phyloP scores from a whole-genome alignment of 2,797 vertebrate genomes.

The Mus caroli region DNA sequence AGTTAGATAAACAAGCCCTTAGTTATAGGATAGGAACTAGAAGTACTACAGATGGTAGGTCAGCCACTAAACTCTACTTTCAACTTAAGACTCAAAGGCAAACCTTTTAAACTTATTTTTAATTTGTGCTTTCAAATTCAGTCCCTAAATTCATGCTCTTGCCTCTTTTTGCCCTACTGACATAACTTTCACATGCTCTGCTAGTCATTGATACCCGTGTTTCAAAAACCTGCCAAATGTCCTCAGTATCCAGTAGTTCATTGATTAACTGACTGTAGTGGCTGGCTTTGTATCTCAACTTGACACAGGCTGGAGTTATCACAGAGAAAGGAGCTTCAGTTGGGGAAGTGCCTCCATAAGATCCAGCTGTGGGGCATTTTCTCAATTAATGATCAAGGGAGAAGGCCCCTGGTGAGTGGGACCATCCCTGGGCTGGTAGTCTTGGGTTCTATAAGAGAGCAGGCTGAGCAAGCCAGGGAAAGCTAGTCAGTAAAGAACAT shows the following conservation, averaged over 20 bases:
- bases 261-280: constrained; percentile 8
- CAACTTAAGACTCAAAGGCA: constrained; percentile 30
- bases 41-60: background rate
- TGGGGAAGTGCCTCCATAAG: no score
- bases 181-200: background rate
- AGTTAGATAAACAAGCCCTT: constrained; percentile 39
- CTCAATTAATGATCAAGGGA: no score
- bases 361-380: no score
- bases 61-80: background rate
- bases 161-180: background rate
- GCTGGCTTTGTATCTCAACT: no score
- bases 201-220: background rate
- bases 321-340: no score
- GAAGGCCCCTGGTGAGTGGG: no score
- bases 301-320: no score
- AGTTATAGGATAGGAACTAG: background rate
- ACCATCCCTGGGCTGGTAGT: no score
- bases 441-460: no score
- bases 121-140: constrained; percentile 50
- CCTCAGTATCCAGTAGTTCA: background rate
- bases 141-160: constrained; percentile 42
- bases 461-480: no score
- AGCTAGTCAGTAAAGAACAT: no score
- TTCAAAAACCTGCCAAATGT: constrained; percentile 42
- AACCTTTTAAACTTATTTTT: constrained; percentile 54